Base-by-base conservation (phyloP, 1,140 invertebrate genomes). In the Brachystomella parvula region DNA sequence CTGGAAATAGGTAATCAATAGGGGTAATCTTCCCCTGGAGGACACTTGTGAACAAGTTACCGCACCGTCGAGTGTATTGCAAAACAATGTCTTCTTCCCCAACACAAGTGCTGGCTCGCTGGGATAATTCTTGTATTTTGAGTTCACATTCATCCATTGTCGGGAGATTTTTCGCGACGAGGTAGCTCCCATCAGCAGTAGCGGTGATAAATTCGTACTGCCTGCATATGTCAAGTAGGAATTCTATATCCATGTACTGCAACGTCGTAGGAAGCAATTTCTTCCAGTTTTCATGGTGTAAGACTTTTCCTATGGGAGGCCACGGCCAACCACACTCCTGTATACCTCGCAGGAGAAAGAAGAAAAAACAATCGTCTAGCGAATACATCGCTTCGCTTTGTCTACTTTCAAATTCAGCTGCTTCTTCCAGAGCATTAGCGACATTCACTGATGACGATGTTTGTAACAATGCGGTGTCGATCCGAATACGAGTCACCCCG, bases 291-390 rank as follows among this genome's bases (percentile, higher is more conserved):
- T 53, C 24, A 24, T 19, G 12, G 6, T 53, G 12, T 24, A 53
- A 24, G 3, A 15, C 6, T 3, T 24, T 26, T 19, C 49, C 49
- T 29, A 60, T 29, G 3, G 6, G 15, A 6, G 60, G 60, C 60
- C 60, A 62, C 3, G 30, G 33, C 60, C 60, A 62, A 15, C 35
- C 33, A 62, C 60, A 62, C 24, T 62, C 60, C 28, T 44, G 35
- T 12, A 62, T 62, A 12, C 3, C 49, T 6, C 49, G 9, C 6
- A 53, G 49, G 24, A 53, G 21, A 53, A 15, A 53, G 3, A 15
- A 24, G 12, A 53, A 53, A 24, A 24, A 9, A 19, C 12, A 24
- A 15, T 53, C 24, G 24, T 53, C 49, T 17, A 39, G 35, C 35
- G 19, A 19, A 6, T 39, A 17, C 49, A 53, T 32, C 12, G 3